Percentiles rank a stretch among this genome's conserved stretches.
Conservation (phyloP, 2,888 invertebrate genomes). For the Caenorhabditis sulstoni region DNA sequence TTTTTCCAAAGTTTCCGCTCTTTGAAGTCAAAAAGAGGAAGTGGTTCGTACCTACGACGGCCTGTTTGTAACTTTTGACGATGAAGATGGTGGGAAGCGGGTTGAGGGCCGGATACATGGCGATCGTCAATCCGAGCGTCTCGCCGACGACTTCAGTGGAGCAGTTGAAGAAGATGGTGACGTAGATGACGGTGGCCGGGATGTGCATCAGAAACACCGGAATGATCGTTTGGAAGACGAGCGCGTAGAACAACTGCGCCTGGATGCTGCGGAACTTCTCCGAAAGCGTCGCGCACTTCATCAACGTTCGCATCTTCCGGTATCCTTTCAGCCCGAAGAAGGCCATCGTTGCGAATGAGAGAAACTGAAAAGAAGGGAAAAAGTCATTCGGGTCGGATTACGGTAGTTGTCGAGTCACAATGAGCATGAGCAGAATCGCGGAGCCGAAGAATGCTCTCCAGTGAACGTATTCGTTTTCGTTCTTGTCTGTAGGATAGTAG, state of each 20-base stretch:
- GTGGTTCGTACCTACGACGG: constrained; percentile 16
- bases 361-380: constrained; percentile 15
- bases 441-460: constrained; percentile 37
- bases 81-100: constrained; percentile 46
- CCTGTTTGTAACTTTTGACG: constrained; percentile 35
- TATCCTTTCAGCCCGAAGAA: constrained; percentile 42
- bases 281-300: constrained; percentile 14
- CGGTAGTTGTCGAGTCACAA: too few species aligned
- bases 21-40: too few species aligned
- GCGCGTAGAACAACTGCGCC: constrained; percentile 37
- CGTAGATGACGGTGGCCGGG: constrained; percentile 25
- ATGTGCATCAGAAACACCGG: constrained; percentile 44
- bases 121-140: constrained; percentile 26
- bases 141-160: constrained; percentile 30
- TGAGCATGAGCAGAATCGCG: constrained; percentile 25
- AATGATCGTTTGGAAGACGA: constrained; percentile 40
- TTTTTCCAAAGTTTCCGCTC: too few species aligned
- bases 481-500: constrained; percentile 25
- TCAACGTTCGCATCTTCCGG: constrained; percentile 18
- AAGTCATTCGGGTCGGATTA: too few species aligned
- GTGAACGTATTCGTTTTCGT: constrained; percentile 15
- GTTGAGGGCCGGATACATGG: constrained; percentile 41
- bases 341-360: constrained; percentile 36
- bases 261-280: constrained; percentile 37
- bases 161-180: constrained; percentile 26